These are phyloP conservation scores for Eubasilissa splendida DNA, from an alignment of 2,888 invertebrate species.

Conservation along the genomic window DNA sequence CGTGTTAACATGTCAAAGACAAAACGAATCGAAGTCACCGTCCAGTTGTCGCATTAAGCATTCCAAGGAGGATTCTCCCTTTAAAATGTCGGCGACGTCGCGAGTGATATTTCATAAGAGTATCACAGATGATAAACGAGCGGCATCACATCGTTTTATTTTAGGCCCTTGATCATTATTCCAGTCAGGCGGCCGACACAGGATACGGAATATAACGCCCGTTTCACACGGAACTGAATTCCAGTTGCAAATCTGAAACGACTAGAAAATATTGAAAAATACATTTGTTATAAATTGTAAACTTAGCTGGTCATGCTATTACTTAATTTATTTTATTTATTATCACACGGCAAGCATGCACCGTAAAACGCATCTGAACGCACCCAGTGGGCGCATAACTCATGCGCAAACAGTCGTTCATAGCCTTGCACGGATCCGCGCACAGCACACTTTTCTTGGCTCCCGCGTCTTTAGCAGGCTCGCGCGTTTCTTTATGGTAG, in stretches of 20 bases:
- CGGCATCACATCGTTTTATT: constrained; percentile 14
- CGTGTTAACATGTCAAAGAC: not conserved
- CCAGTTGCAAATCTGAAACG: constrained; percentile 18
- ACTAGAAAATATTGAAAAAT: not conserved
- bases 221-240: constrained; percentile 17
- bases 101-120: constrained; percentile 30
- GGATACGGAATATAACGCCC: constrained; percentile 21
- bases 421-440: too few species aligned
- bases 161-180: constrained; percentile 25
- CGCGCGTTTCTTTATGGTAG: too few species aligned
- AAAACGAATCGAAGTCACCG: not conserved
- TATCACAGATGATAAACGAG: constrained; percentile 31
- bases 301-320: too few species aligned
- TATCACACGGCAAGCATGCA: too few species aligned
- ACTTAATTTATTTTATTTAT: too few species aligned
- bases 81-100: constrained; percentile 27
- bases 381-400: too few species aligned
- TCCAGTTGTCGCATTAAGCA: constrained; percentile 7
- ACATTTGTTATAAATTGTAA: too few species aligned
- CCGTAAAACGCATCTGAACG: too few species aligned
- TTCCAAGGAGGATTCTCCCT: not conserved
- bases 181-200: constrained; percentile 24
- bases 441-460: too few species aligned
- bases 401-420: too few species aligned
- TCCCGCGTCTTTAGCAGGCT: too few species aligned